Base-by-base conservation (phyloP, 2,797 vertebrate species). In the Pygocentrus nattereri region DNA sequence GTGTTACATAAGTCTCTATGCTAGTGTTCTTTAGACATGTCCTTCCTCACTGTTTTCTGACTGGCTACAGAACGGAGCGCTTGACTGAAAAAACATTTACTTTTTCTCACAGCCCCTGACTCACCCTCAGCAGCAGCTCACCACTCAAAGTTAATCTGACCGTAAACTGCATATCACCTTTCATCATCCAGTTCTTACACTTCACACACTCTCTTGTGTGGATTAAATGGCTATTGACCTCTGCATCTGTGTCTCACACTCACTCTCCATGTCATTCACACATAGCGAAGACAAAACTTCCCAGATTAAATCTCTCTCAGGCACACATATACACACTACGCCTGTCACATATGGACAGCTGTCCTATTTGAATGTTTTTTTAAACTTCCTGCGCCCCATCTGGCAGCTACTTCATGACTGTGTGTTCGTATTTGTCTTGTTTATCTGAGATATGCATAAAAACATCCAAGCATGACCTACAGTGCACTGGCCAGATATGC, bases 211-310 rank as follows among this genome's bases (percentile, higher is more conserved):
- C 62, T 65, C 62, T 21, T 62, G 2, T 6, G 13, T n/a, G 62
- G 31, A 52, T 76, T 73, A 76, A 54, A 62, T 23, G 31, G 27
- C 54, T n/a, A 59, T 34, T 81, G 83, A 76, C 74, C 83, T 78
- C 70, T 25, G 67, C 34, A 34, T 69, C 74, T 78, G 74, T 58
- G 19, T 58, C 30, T 56, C 7, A 19, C 72, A 34, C 52, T 74
- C n/a, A 58, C 31, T 31, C 3, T 7, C 12, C 52, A 59, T 44
- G 72, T 19, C 54, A 44, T 23, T 74, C 54, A 59, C 72, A 74
- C 38, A 47, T 56, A 27, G n/a, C 50, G 11, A 76, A 70, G 47
- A 79, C 68, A 79, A 79, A 58, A 79, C 68, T 74, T 79, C 56
- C 64, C 61, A 74, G 52, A 75, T 74, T 70, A 71, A 61, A 30